phyloP scores from a whole-genome alignment of 2,888 invertebrate genomes.

The Heliconius charithonia region DNA sequence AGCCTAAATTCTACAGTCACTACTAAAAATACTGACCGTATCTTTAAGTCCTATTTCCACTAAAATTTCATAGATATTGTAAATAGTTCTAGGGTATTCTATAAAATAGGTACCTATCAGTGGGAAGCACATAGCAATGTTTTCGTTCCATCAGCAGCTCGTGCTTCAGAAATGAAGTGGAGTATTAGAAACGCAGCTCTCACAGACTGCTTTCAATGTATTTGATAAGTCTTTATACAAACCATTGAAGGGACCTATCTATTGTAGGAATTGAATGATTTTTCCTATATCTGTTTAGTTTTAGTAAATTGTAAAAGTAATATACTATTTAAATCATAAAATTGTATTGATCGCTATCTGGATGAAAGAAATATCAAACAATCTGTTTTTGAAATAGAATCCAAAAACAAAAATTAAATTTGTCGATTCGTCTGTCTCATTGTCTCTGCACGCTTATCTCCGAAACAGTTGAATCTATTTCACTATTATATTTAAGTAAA shows the following conservation, averaged over 20 bases:
- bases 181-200: slow-evolving; percentile 77
- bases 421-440: too few species aligned
- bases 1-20: too few species aligned
- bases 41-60: neutral
- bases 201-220: slow-evolving; percentile 71
- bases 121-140: slow-evolving; percentile 69
- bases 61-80: slow-evolving; percentile 10
- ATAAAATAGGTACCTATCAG: slow-evolving; percentile 13
- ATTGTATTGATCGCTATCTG: too few species aligned
- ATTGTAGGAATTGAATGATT: neutral
- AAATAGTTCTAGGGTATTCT: slow-evolving; percentile 31
- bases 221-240: slow-evolving; percentile 54
- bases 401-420: too few species aligned
- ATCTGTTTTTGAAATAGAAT: too few species aligned
- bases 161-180: slow-evolving; percentile 77
- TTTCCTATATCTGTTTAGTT: neutral
- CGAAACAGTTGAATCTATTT: too few species aligned
- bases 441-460: too few species aligned
- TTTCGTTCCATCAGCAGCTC: slow-evolving; percentile 81
- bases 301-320: slow-evolving; percentile 34
- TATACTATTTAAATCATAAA: too few species aligned
- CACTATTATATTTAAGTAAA: too few species aligned
- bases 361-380: too few species aligned
- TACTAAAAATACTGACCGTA: too few species aligned
- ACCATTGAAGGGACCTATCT: slow-evolving; percentile 7